Evolutionary conservation across 2,797 vertebrate species (phyloP).

Genomic region (Glossophaga mutica): DNA sequence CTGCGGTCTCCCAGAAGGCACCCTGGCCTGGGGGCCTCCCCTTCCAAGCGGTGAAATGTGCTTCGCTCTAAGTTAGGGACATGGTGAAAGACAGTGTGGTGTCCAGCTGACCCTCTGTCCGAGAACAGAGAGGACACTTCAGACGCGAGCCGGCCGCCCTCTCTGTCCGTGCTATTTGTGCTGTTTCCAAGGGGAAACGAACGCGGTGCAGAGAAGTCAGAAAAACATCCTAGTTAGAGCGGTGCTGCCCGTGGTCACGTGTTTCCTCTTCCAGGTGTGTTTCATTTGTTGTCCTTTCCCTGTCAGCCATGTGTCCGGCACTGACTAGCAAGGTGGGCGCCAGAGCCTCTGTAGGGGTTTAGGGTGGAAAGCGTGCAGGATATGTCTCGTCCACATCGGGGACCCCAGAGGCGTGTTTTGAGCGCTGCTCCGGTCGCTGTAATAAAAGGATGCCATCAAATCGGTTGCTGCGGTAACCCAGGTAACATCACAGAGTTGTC

Average conservation of each 20-base stretch:
- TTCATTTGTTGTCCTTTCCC: not conserved
- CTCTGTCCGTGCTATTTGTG: not conserved
- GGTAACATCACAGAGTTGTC: not conserved
- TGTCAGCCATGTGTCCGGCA: not conserved
- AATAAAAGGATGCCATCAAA: slow-evolving; percentile 17
- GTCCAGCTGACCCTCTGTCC: not conserved
- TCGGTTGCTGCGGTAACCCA: not conserved
- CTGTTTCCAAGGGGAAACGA: not conserved
- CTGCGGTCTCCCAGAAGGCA: not conserved
- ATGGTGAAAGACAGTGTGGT: not conserved
- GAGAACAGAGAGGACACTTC: not conserved
- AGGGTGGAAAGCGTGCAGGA: not conserved
- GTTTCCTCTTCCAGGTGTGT: not conserved
- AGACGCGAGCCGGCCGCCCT: not conserved
- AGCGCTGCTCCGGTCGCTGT: not conserved
- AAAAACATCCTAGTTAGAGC: not conserved
- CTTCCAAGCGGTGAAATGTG: not conserved
- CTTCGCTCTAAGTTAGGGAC: not conserved
- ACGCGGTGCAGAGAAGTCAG: not conserved
- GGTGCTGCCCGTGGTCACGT: not conserved
- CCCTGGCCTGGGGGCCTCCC: not conserved
- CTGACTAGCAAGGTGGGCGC: not conserved
- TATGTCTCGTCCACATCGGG: not conserved
- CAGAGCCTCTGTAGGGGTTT: not conserved
- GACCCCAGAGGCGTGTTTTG: not conserved